Conservation (phyloP, 2,888 invertebrate species). For the Petrolisthes cinctipes region DNA sequence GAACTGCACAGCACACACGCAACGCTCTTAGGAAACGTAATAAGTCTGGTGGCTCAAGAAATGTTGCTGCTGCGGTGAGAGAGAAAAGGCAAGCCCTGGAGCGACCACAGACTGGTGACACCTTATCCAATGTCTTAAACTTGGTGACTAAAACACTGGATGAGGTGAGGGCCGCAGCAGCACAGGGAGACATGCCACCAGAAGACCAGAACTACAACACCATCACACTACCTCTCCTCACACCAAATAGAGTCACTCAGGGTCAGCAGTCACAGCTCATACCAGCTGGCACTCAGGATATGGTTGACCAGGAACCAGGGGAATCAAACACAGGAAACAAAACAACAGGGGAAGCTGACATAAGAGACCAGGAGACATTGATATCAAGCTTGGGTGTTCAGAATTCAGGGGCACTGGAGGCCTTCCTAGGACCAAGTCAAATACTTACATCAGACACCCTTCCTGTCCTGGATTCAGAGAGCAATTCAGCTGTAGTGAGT, state of each 20-base stretch:
- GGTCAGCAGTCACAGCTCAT: not conserved
- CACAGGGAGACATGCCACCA: not conserved
- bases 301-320: not conserved
- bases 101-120: not conserved
- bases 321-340: not conserved
- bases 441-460: not conserved
- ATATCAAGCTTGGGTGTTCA: too few species aligned
- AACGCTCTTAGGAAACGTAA: not conserved
- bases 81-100: not conserved
- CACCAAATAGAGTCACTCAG: not conserved
- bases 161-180: constrained; percentile 16
- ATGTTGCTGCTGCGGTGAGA: not conserved
- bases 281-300: not conserved
- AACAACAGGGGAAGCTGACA: not conserved
- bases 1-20: not conserved
- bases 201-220: constrained; percentile 12
- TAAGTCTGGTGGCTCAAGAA: too few species aligned
- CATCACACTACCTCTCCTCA: constrained; percentile 12
- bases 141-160: constrained; percentile 37
- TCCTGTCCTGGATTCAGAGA: constrained; percentile 31
- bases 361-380: not conserved
- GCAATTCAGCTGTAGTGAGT: constrained; percentile 43
- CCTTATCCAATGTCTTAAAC: constrained; percentile 26
- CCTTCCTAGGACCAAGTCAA: not conserved
- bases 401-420: not conserved